Evolutionary conservation across 2,113 vertebrate genomes (phyloP).

Genomic region (Mesoclemmys tuberculata): DNA sequence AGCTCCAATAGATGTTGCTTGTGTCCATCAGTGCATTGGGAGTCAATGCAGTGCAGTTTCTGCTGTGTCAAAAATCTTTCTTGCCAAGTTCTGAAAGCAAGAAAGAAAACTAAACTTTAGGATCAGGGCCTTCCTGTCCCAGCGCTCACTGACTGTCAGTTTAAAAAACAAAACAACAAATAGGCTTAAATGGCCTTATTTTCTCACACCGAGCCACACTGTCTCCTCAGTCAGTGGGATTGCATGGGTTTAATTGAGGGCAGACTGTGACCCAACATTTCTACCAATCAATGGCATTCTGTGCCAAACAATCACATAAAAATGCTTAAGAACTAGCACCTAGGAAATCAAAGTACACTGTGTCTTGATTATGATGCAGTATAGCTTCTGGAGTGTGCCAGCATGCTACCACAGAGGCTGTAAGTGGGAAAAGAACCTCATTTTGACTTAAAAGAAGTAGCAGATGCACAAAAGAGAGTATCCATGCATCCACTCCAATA

Average conservation of each 20-base stretch:
- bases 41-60: not conserved
- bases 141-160: not conserved
- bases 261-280: not conserved
- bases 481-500: constrained; percentile 32
- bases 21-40: not conserved
- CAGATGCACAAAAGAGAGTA: constrained; percentile 20
- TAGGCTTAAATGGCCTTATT: not conserved
- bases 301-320: not conserved
- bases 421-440: not conserved
- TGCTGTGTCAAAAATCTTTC: not conserved
- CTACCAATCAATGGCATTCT: not conserved
- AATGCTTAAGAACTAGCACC: not conserved
- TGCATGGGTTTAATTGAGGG: not conserved
- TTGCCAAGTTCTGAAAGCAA: too few relatives aligned
- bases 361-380: not conserved
- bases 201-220: not conserved
- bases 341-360: not conserved
- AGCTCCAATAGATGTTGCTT: not conserved
- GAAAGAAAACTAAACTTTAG: not conserved
- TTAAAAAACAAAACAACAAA: not conserved
- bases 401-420: not conserved
- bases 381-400: not conserved
- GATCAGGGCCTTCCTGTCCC: not conserved
- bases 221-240: not conserved
- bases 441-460: constrained; percentile 17